Base-by-base conservation (phyloP, 1,140 invertebrate species). In the Listronotus oregonensis region DNA sequence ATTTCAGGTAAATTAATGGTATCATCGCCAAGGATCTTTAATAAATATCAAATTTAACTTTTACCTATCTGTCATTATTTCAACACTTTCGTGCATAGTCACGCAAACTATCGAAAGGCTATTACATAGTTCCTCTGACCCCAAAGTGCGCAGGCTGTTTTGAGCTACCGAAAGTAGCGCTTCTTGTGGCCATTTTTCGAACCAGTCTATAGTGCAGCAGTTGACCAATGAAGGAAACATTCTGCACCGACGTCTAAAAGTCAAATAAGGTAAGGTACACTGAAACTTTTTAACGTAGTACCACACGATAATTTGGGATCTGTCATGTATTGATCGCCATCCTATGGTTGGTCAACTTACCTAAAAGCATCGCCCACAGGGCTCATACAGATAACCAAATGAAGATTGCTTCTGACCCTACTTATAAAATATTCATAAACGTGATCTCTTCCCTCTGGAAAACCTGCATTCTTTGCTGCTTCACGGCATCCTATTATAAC, bases 151-250 rank as follows among this genome's bases (percentile, higher is more conserved):
- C 21, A 88, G 83, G 68, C 82, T 81, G 68, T 79, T 85, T 68
- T 84, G 75, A 54, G 90, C 92, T 0, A 95, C 92, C 0, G 91
- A 92, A 9, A 92, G 83, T 21, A 96, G 79, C 7, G 94, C 93
- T 78, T 95, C 94, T 31, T 89, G 85, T 4, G 94, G 93, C 94
- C 94, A 96, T 67, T 91, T 90, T 64, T 85, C 89, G 78, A 95
- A 96, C 93, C 93, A 96, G 78, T 96, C 92, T 57, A 97, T 96
- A 0, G 94, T 96, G 71, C 93, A 96, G 75, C 93, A 96, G 74
- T 96, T 96, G 0, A 96, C 91, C 42, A 97, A 80, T 0, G 94
- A 95, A 0, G 95, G 94, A 78, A 96, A 97, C 85, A 94, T 91
- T 47, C 89, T 84, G 70, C 89, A 91, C 6, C 90, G 82, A 8